Evolutionary conservation across 2,797 vertebrate species (phyloP).

Genomic region (Characodon lateralis): DNA sequence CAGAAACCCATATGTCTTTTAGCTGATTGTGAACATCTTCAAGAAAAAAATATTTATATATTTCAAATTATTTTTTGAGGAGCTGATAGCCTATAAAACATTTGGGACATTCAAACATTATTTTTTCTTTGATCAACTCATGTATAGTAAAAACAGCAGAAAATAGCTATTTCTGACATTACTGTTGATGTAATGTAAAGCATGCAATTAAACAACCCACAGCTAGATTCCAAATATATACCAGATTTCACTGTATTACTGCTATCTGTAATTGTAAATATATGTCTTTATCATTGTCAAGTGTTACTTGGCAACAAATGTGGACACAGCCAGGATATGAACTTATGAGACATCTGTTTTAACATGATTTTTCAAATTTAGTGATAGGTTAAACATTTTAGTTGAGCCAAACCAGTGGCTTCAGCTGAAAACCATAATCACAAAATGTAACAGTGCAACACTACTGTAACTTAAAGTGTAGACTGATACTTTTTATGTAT

Average conservation of each 20-base stretch:
- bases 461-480: too few species aligned
- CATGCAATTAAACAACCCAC: background rate
- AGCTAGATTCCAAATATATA: conserved; percentile 5
- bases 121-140: background rate
- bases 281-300: conserved; percentile 2
- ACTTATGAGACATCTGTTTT: conserved; percentile 21
- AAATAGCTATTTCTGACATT: background rate
- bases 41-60: background rate
- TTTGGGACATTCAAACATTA: background rate
- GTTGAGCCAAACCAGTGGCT: background rate
- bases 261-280: conserved; percentile 4
- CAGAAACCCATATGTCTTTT: conserved; percentile 18
- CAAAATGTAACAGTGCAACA: too few species aligned
- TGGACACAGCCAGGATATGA: conserved; percentile 4
- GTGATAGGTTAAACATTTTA: conserved; percentile 20
- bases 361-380: conserved; percentile 1
- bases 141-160: background rate
- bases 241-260: background rate
- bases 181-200: background rate
- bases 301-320: conserved; percentile 33
- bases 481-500: too few species aligned
- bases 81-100: background rate
- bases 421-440: background rate
- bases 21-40: conserved; percentile 8
- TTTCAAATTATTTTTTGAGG: background rate